Evolutionary conservation across 1,140 invertebrate species (phyloP), one percentile per base, ranked within the genome.

Genomic region (Notospermus geniculatus): DNA sequence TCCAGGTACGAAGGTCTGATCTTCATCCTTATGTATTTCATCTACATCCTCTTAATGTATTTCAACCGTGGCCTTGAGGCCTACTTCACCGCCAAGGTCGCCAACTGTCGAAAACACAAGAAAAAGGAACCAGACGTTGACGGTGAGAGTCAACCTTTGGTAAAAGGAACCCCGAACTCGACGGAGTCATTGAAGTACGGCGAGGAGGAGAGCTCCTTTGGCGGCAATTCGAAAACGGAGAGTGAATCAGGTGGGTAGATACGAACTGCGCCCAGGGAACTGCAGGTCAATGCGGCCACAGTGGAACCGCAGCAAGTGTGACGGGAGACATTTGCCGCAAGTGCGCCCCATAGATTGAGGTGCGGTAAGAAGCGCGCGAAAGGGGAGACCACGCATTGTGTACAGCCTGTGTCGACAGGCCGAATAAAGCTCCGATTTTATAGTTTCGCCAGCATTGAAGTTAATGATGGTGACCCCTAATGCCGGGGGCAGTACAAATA

Each of bases 21-120:
- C 5, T 66, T 80, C 60, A 39, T 81, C 1, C 2, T 74, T 0
- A 45, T 81, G 46, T 81, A 81, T 60, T 19, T 66, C 1, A 1
- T 75, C 1, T 81, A 81, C 65, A 78, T 81, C 29, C 2, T 70
- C 13, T 64, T 80, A 41, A 80, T 81, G 78, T 74, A 73, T 46
- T 79, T 77, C 63, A 81, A 81, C 68, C 68, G 67, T 7, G 36
- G 30, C 17, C 54, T 81, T 23, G 74, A 79, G 43, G n/a, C 23
- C 27, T 55, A 28, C 25, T 28, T 55, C 23, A 27, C 9, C 17
- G 17, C 29, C 23, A 27, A 28, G 23, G 29, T 28, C 5, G 15
- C n/a, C 5, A 27, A 13, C 23, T 28, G 23, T 4, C 17, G 29
- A 7, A 5, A 7, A 23, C 17, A 55, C 29, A 28, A 28, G 17